These are phyloP conservation scores for Alligator mississippiensis DNA, from an alignment of 2,113 vertebrate genomes.

Conservation along the genomic window DNA sequence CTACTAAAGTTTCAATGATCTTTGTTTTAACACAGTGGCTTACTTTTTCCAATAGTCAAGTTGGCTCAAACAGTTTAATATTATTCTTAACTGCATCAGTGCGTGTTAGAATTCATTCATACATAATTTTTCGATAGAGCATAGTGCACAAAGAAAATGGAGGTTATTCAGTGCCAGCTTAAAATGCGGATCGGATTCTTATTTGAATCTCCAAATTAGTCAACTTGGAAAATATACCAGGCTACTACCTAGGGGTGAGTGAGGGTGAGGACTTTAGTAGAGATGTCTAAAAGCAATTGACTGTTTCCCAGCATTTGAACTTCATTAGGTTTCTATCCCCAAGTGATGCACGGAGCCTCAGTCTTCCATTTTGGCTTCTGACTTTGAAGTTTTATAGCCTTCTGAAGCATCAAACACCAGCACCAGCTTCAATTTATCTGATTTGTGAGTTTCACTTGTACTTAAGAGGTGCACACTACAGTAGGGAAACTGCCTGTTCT, in stretches of 20 bases:
- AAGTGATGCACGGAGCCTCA: neutral
- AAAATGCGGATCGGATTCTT: neutral
- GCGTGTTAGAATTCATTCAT: no score
- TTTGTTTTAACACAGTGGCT: neutral
- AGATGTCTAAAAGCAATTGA: neutral
- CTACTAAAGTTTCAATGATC: neutral
- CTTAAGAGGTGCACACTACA: rapidly evolving
- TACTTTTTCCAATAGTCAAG: neutral
- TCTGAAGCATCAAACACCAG: neutral
- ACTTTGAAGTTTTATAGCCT: neutral
- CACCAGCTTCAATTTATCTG: neutral
- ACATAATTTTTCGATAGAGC: neutral
- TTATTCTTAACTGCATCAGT: no score
- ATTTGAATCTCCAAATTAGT: neutral
- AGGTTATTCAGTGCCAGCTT: neutral
- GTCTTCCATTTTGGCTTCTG: no score
- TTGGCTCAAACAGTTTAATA: no score
- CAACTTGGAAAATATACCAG: neutral
- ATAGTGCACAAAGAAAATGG: neutral
- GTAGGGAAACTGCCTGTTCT: neutral
- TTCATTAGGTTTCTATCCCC: neutral
- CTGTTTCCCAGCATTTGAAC: neutral
- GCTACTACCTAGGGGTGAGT: neutral
- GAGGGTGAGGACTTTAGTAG: neutral
- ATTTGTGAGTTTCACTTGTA: neutral